Conservation (phyloP, 2,113 vertebrate species). For the Microcebus griseorufus region DNA sequence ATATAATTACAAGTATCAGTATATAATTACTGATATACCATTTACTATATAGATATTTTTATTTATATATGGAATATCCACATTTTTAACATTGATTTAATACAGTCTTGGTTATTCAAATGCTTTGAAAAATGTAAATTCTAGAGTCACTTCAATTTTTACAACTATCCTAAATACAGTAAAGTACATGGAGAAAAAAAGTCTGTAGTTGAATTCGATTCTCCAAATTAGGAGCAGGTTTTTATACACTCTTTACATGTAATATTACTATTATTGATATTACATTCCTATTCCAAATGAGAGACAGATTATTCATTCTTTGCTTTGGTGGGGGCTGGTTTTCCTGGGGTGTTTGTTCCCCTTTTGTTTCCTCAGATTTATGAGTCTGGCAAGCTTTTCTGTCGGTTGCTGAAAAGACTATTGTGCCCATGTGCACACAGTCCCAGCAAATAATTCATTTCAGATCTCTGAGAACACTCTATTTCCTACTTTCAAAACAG, state of each 20-base stretch:
- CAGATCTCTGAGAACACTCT: conserved; percentile 1
- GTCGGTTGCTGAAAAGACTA: conserved; percentile 72
- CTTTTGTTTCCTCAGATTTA: conserved; percentile 76
- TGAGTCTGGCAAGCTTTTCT: conserved; percentile 72
- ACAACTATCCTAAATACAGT: neutral
- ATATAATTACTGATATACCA: neutral
- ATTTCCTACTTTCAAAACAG: conserved; percentile 12
- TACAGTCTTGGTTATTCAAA: neutral
- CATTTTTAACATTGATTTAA: neutral
- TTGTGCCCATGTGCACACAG: conserved; percentile 59
- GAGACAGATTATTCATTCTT: conserved; percentile 42
- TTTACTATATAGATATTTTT: neutral
- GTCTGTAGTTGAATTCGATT: neutral
- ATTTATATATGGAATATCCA: neutral
- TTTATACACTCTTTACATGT: neutral
- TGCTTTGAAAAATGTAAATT: neutral
- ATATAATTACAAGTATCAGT: too few relatives aligned
- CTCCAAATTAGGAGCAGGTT: neutral
- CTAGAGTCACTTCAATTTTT: conserved; percentile 17
- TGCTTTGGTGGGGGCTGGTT: conserved; percentile 38
- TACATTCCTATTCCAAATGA: neutral
- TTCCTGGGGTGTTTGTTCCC: neutral
- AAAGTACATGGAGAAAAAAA: neutral
- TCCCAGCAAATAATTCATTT: conserved; percentile 72
- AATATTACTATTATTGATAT: conserved; percentile 29